Percentiles rank a stretch among this genome's conserved stretches.
phyloP scores from a whole-genome alignment of 2,888 invertebrate species.

The Spodoptera picta region DNA sequence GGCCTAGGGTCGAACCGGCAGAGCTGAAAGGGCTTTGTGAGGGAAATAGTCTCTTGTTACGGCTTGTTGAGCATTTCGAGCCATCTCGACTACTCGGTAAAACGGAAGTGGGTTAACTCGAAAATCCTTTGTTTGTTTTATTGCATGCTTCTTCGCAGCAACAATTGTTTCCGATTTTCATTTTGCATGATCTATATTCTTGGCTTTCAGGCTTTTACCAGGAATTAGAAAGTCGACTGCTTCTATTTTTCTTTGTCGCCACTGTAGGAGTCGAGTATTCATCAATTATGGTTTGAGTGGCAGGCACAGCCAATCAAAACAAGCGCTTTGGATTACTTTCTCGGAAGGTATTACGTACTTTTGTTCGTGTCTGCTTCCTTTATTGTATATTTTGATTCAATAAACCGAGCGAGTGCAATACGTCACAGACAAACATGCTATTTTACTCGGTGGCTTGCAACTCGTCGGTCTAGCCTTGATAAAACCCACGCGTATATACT shows the following conservation, averaged over 20 bases:
- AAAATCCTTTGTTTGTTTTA: conserved; percentile 50
- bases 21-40: conserved; percentile 78
- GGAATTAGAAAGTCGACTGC: conserved; percentile 29
- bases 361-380: conserved; percentile 26
- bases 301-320: conserved; percentile 43
- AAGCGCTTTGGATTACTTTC: conserved; percentile 48
- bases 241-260: conserved; percentile 34
- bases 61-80: conserved; percentile 73
- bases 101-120: conserved; percentile 54
- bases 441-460: conserved; percentile 30
- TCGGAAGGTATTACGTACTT: conserved; percentile 34
- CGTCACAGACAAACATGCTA: conserved; percentile 13
- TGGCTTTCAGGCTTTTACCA: conserved; percentile 16
- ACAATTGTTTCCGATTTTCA: conserved; percentile 23
- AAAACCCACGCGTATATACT: conserved; percentile 58
- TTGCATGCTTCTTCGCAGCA: conserved; percentile 30
- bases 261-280: conserved; percentile 26
- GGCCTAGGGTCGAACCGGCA: conserved; percentile 66
- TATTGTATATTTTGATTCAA: conserved; percentile 33
- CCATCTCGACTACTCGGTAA: conserved; percentile 47
- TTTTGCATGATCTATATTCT: conserved; percentile 17
- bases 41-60: conserved; percentile 71
- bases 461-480: conserved; percentile 56
- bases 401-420: conserved; percentile 16
- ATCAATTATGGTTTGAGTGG: conserved; percentile 34